Evolutionary conservation across 2,113 vertebrate species (phyloP).

Genomic region (Ardeotis arabs): DNA sequence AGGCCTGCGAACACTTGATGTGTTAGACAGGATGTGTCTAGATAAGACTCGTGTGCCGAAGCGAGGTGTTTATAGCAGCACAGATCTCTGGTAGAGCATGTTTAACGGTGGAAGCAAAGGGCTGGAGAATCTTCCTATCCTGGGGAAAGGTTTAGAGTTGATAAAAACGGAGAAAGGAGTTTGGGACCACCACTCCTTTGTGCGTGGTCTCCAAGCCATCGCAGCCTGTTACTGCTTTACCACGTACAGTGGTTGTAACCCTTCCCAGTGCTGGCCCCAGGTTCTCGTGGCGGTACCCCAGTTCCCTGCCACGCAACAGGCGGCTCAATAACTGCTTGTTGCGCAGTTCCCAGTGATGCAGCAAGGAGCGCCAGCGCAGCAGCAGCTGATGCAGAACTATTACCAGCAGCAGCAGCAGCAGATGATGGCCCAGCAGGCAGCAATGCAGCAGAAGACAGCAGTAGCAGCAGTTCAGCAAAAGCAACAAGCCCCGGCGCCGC

Average conservation of each 20-base stretch:
- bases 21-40: neutral
- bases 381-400: slow-evolving; percentile 80
- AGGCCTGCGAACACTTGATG: neutral
- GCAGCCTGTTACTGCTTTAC: neutral
- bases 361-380: slow-evolving; percentile 67
- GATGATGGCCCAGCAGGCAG: slow-evolving; percentile 75
- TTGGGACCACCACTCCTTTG: neutral
- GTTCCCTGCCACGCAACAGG: slow-evolving; percentile 26
- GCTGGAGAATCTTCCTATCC: neutral
- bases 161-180: neutral
- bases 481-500: neutral
- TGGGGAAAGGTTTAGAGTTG: neutral
- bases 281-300: neutral
- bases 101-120: neutral
- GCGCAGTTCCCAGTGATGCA: slow-evolving; percentile 77
- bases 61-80: neutral
- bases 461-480: slow-evolving; percentile 48
- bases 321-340: neutral
- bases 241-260: neutral
- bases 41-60: neutral
- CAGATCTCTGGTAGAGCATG: neutral
- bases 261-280: neutral
- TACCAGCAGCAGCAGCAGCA: slow-evolving; percentile 79
- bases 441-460: slow-evolving; percentile 71
- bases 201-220: neutral